Percentiles rank a stretch among this genome's conserved stretches.
Conservation (phyloP, 2,797 vertebrate genomes). For the Acanthornis magna region DNA sequence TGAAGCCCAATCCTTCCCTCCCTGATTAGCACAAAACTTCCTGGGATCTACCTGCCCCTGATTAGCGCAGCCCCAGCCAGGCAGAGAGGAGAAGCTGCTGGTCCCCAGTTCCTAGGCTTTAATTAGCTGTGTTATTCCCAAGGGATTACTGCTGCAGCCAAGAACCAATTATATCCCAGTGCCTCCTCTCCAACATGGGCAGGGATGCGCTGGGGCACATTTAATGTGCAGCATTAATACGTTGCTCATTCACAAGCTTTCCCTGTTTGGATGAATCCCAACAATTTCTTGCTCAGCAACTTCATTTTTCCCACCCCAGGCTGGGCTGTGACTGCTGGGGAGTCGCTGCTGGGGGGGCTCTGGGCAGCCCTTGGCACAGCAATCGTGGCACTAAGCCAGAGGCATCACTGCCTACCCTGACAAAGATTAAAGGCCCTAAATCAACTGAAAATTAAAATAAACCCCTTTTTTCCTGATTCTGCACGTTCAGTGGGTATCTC, state of each 20-base stretch:
- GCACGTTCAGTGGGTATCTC: neutral
- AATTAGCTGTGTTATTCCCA: conserved; percentile 45
- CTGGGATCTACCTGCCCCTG: neutral
- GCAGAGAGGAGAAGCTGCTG: conserved; percentile 14
- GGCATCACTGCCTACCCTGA: neutral
- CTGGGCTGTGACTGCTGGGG: neutral
- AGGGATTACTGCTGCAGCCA: conserved; percentile 41
- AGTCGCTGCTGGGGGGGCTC: neutral
- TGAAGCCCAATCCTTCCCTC: neutral
- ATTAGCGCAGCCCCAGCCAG: neutral
- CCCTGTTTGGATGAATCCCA: conserved; percentile 27
- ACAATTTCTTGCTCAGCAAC: conserved; percentile 21
- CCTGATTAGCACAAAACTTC: neutral
- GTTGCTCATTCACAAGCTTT: neutral
- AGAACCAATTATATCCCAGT: conserved; percentile 41
- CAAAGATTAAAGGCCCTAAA: conserved; percentile 7
- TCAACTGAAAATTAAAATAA: conserved; percentile 3
- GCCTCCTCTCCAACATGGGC: neutral
- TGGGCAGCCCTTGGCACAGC: neutral
- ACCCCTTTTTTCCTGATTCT: neutral
- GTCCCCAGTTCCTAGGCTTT: conserved; percentile 13
- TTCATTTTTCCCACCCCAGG: neutral
- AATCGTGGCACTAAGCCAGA: conserved; percentile 2
- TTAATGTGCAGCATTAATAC: neutral
- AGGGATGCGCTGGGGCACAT: neutral